Conservation (phyloP, 2,113 vertebrate species). For the Amazona guildingii region DNA sequence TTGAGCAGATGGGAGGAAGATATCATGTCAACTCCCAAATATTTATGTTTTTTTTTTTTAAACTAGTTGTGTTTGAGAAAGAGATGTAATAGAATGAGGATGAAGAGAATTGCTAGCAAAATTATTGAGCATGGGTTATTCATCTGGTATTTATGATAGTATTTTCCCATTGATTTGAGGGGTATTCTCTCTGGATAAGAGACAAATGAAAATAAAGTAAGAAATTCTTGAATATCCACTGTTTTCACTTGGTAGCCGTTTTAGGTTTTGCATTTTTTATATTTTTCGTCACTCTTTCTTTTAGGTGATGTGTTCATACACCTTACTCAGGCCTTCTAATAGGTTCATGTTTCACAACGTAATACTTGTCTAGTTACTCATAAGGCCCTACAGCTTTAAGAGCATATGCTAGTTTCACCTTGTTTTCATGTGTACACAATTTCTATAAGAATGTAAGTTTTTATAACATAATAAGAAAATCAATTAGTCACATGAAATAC, state of each 20-base stretch:
- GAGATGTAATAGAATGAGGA: not conserved
- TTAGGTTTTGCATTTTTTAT: not conserved
- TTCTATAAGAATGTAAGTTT: not conserved
- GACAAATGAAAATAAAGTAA: not conserved
- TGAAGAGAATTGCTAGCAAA: not conserved
- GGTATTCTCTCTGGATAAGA: not conserved
- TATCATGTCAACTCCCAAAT: not conserved
- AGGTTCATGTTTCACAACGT: not conserved
- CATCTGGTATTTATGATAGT: not conserved
- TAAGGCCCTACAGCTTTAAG: not conserved
- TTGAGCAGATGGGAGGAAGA: slow-evolving; percentile 44
- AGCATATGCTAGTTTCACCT: not conserved
- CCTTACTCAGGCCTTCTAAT: not conserved
- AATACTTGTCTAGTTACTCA: not conserved
- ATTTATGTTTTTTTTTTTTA: slow-evolving; percentile 9
- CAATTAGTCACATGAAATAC: not conserved
- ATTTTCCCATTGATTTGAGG: not conserved
- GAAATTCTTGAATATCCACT: not conserved
- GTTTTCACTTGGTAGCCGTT: not conserved
- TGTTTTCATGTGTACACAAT: not conserved
- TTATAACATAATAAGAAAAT: not conserved
- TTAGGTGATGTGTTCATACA: not conserved
- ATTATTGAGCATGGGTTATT: not conserved
- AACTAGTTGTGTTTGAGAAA: not conserved
- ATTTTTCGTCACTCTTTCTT: not conserved